Evolutionary conservation across 1,140 invertebrate genomes (phyloP).

Genomic region (Yoshiicerus persimilis): DNA sequence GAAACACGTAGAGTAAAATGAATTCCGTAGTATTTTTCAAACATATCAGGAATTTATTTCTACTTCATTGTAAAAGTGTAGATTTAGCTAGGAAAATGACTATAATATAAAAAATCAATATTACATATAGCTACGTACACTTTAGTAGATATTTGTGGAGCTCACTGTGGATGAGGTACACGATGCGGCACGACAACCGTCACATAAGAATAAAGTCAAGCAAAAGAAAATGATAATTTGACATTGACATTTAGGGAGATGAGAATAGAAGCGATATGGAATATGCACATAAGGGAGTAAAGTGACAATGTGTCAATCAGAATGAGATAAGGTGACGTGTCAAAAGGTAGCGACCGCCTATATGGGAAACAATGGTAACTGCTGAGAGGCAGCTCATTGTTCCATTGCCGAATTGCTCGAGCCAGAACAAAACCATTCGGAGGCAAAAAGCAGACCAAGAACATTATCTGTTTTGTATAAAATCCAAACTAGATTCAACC

Average conservation of each 20-base stretch:
- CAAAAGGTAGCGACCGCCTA: constrained; percentile 22
- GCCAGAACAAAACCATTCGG: background rate
- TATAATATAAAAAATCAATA: too few relatives aligned
- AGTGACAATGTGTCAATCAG: constrained; percentile 41
- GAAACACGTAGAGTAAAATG: too few relatives aligned
- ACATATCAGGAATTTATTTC: too few relatives aligned
- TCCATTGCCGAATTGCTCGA: background rate
- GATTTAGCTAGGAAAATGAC: too few relatives aligned
- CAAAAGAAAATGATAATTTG: background rate
- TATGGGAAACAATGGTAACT: constrained; percentile 28
- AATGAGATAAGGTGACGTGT: constrained; percentile 28
- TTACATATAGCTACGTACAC: too few relatives aligned
- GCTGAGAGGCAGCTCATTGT: background rate
- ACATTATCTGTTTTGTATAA: background rate
- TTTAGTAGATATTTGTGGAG: background rate
- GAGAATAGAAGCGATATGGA: background rate
- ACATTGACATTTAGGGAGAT: background rate
- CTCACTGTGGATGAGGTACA: background rate
- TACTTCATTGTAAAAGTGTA: too few relatives aligned
- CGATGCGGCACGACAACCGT: background rate
- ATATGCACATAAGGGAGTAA: background rate
- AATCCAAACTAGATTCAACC: background rate
- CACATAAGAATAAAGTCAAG: background rate
- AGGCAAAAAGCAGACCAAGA: background rate
- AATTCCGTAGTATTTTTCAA: too few relatives aligned